These are phyloP conservation scores for Adelognathus sp. DNA, from an alignment of 2,888 invertebrate genomes.

Conservation along the genomic window DNA sequence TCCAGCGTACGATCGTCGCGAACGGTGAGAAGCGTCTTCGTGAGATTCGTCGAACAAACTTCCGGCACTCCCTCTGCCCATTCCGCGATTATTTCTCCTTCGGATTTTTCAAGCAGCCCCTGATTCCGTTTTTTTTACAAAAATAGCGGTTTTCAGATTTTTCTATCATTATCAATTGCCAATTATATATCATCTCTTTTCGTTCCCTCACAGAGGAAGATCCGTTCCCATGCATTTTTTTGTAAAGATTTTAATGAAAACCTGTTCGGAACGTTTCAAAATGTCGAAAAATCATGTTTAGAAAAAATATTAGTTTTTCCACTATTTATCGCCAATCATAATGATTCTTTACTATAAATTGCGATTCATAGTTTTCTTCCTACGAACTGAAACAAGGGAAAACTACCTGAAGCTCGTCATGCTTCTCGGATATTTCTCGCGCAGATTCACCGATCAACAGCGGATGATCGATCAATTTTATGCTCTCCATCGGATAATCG, in stretches of 20 bases:
- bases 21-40: slow-evolving; percentile 84
- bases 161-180: too few species aligned
- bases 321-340: too few species aligned
- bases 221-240: too few species aligned
- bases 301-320: too few species aligned
- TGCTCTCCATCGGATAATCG: slow-evolving; percentile 84
- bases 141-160: not conserved
- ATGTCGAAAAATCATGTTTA: too few species aligned
- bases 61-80: slow-evolving; percentile 88
- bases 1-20: slow-evolving; percentile 83
- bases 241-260: too few species aligned
- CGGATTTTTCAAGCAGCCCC: slow-evolving; percentile 85
- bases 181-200: too few species aligned
- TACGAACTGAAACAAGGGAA: not conserved
- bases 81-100: slow-evolving; percentile 85
- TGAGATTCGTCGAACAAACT: slow-evolving; percentile 85
- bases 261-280: too few species aligned
- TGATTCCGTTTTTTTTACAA: slow-evolving; percentile 42
- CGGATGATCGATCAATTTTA: slow-evolving; percentile 86
- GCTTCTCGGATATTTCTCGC: slow-evolving; percentile 65
- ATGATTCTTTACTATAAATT: too few species aligned
- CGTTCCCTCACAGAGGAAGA: too few species aligned
- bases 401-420: slow-evolving; percentile 70
- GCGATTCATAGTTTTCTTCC: too few species aligned
- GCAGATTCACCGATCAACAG: slow-evolving; percentile 75